Base-by-base conservation (phyloP, 2,888 invertebrate species). In the Nomada goodeniana region DNA sequence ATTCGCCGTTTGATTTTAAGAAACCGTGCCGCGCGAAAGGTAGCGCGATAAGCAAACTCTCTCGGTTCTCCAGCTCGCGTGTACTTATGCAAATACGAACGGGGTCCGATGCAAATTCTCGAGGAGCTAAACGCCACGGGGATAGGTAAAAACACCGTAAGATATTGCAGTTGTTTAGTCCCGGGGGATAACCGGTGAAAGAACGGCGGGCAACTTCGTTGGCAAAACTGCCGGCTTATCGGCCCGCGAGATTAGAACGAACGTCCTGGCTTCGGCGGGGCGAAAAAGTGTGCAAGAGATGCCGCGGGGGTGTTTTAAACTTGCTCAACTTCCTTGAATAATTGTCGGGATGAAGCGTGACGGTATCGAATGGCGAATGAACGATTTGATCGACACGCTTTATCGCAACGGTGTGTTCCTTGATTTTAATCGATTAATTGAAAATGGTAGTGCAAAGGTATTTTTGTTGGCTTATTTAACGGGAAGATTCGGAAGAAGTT, bases 121-220 rank as follows among this genome's bases (percentile, higher is more conserved):
- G 63, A 68, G 7, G 71, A 73, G 55, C 60, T 80, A 80, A 82
- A 84, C 81, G 82, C 76, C 52, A 71, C n/a, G 18, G 70, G 73
- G 69, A 26, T 71, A 59, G 68, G 82, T 78, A 73, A 80, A 36
- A 87, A 84, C 72, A 64, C 77, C 65, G 76, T 59, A 71, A 82
- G 85, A 81, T 87, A 88, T 79, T 69, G 82, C 79, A 67, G 84
- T 88, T 88, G 88, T 88, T 88, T 88, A 88, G 88, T 85, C 88
- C 80, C 85, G 73, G 60, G 78, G 80, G 83, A 76, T 76, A 72
- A 47, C 57, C 29, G 29, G 42, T 69, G 77, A 81, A 81, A 82
- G 73, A 72, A 84, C 64, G 78, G 60, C 60, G 20, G 50, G 76
- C 20, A 61, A 57, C 64, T 69, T 23, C 44, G 75, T 52, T 64